Percentiles rank a stretch among this genome's conserved stretches.
Conservation (phyloP, 1,140 invertebrate genomes). For the Zophobas atratus region DNA sequence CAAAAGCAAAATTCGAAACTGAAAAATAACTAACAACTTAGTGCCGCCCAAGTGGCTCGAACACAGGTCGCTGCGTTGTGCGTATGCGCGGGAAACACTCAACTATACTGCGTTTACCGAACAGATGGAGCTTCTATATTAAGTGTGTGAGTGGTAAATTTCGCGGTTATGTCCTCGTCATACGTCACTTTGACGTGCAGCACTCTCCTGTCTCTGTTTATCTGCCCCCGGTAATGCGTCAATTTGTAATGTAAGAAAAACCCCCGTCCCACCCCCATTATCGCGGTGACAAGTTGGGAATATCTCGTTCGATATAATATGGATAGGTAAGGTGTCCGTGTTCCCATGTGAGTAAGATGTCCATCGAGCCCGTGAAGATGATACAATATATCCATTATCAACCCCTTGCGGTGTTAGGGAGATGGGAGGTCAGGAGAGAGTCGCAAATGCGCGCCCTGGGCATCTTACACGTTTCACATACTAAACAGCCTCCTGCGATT, state of each 20-base stretch:
- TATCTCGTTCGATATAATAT: slow-evolving; percentile 32
- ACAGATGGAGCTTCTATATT: too few relatives aligned
- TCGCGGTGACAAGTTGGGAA: slow-evolving; percentile 38
- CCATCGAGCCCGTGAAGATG: slow-evolving; percentile 61
- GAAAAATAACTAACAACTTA: slow-evolving; percentile 17
- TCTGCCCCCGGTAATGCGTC: slow-evolving; percentile 18
- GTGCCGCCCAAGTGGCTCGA: too few relatives aligned
- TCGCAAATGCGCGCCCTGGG: slow-evolving; percentile 66
- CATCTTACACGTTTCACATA: slow-evolving; percentile 68
- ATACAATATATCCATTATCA: slow-evolving; percentile 67
- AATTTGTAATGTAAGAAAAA: slow-evolving; percentile 39
- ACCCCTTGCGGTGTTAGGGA: slow-evolving; percentile 58
- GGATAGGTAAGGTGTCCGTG: slow-evolving; percentile 17
- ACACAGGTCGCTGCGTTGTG: too few relatives aligned
- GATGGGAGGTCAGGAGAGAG: slow-evolving; percentile 52
- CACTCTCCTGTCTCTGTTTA: too few relatives aligned
- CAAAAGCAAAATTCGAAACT: not conserved
- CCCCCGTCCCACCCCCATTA: slow-evolving; percentile 6
- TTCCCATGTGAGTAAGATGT: slow-evolving; percentile 54
- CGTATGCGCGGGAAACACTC: too few relatives aligned
- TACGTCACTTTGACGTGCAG: too few relatives aligned
- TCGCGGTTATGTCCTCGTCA: too few relatives aligned
- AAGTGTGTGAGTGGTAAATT: too few relatives aligned
- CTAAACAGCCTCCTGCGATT: slow-evolving; percentile 63
- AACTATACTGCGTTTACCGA: too few relatives aligned